A percentile compares a stretch with the other conserved stretches of the same genome.
Conservation (phyloP, 2,797 vertebrate species). For the Thamnophis elegans region DNA sequence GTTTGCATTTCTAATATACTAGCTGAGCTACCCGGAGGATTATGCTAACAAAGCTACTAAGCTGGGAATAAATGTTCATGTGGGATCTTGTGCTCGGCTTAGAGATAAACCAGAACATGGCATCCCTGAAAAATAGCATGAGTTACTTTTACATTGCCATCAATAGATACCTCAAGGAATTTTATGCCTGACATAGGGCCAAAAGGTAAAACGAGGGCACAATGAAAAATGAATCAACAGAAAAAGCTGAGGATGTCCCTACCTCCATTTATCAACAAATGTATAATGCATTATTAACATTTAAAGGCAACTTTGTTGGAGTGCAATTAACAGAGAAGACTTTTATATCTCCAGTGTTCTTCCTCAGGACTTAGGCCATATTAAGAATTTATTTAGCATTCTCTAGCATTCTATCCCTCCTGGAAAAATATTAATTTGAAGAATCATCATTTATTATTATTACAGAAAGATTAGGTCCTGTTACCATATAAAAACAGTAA, state of each 20-base stretch:
- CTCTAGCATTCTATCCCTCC: no score
- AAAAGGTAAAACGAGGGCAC: neutral
- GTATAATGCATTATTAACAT: neutral
- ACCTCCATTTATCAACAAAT: neutral
- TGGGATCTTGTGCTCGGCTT: neutral
- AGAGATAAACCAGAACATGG: neutral
- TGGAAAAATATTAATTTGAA: neutral
- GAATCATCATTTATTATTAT: neutral
- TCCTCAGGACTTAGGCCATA: neutral
- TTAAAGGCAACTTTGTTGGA: slow-evolving; percentile 1
- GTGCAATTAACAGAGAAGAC: neutral
- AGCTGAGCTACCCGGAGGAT: neutral
- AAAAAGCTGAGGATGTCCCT: neutral
- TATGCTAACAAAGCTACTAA: neutral
- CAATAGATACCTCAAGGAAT: neutral
- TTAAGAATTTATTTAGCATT: neutral
- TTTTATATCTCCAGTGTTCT: neutral
- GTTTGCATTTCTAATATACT: neutral
- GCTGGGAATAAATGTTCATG: neutral
- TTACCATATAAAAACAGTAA: neutral
- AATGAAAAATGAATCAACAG: neutral
- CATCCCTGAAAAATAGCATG: neutral
- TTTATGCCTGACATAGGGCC: neutral
- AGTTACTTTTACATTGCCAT: neutral
- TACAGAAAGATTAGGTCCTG: neutral